Base-by-base conservation (phyloP, 2,797 vertebrate genomes). In the Discoglossus pictus region DNA sequence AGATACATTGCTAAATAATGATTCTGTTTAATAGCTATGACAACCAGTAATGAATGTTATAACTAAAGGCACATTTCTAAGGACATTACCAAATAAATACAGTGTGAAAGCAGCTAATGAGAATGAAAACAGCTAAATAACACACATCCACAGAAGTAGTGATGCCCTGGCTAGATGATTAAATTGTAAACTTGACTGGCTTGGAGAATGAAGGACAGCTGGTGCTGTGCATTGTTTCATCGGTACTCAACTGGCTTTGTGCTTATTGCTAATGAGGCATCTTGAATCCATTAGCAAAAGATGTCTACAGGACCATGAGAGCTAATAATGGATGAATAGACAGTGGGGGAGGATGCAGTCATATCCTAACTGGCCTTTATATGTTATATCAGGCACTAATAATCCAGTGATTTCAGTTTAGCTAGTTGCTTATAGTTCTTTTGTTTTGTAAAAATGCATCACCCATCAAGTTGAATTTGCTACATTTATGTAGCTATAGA, bases 1-100 rank as follows among this genome's bases (percentile, higher is more conserved):
- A 50, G 8, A 76, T 63, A 5, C 0, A 47, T 12, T 2, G 5
- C 34, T 24, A 18, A 15, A 34, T 48, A 21, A 38, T 38, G 31
- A 13, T 31, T 43, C 7, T 51, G 47, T 68, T 47, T 16, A 23
- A 12, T 42, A 35, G 61, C 73, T 75, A 44, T 58, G 9, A 36
- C 23, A 34, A 34, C 8, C 27, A 64, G 31, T 6, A 39, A 20
- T 35, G 73, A 15, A 10, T 39, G 61, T 64, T 46, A 52, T 73
- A 69, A 75, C 16, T 31, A 50, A 47, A 58, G 18, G 4, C 31
- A 58, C 21, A 31, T 68, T 34, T 48, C 31, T 39, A 5, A 60
- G 13, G 0, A 0, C 36, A 61, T 67, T 38, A 56, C 34, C 11
- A 34, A 50, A 43, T 35, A 42, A 51, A 72, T 72, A 34, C 4